Evolutionary conservation across 2,888 invertebrate species (phyloP), one percentile per base, ranked within the genome.

Genomic region (Acanthococcus lagerstroemiae): DNA sequence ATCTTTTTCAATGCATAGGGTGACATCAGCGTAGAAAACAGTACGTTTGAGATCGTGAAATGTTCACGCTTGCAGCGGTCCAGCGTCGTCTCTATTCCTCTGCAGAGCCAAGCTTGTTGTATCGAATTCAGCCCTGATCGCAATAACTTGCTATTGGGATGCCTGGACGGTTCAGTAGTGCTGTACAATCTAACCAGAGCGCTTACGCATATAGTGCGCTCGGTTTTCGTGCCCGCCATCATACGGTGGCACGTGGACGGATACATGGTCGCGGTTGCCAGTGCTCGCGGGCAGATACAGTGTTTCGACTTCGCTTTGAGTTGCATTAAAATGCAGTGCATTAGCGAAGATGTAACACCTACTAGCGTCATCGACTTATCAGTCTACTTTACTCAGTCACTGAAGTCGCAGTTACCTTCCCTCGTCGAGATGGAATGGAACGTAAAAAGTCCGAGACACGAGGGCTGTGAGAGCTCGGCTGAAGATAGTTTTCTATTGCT

Each of bases 151-250:
- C 77, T 93, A 25, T 76, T 90, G 52, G 90, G 90, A 7, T 92
- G 92, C 73, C 87, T 89, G 56, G 92, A 94, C 78, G 88, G 89
- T 4, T 85, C 90, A 3, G 77, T 95, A 68, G 88, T 87, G 46
- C 77, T 94, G 24, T 83, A 90, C 72, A 90, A 94, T 78, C 81
- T 85, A 67, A 79, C 80, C 25, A 82, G 84, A 69, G 88, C 89
- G 54, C 81, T 87, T 0, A 90, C 88, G 4, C 84, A 84, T 73
- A 83, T 85, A 19, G 83, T 86, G 3, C 86, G 87, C 75, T 85
- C 88, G 65, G 84, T 87, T 65, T 88, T 94, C 78, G 91, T 65
- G 24, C 65, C 65, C 0, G 25, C 55, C 19, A 15, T 56, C 7
- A 55, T 55, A 46, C n/a, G 82, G 37, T 89, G 88, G 88, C 87